These are phyloP conservation scores for Epistrophe eligans DNA, from an alignment of 2,888 invertebrate genomes.

Conservation along the genomic window DNA sequence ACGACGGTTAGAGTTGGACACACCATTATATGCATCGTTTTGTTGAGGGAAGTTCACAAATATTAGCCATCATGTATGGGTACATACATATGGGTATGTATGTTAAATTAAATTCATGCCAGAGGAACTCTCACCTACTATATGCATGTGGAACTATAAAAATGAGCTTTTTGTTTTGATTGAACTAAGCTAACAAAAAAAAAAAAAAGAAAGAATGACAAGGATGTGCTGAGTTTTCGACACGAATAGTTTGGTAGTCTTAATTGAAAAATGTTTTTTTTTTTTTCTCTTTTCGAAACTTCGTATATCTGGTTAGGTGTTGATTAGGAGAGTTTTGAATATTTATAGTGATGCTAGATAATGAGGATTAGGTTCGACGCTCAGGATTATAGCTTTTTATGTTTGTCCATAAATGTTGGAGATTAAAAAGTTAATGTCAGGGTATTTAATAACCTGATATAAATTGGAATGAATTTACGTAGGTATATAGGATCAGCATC, in stretches of 20 bases:
- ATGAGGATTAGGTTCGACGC: conserved; percentile 35
- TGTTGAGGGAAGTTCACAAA: conserved; percentile 56
- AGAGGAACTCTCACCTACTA: conserved; percentile 4
- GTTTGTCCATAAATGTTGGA: not conserved
- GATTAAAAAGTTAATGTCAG: conserved; percentile 16
- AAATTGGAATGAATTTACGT: not conserved
- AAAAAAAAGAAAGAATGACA: conserved; percentile 8
- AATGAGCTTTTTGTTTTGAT: conserved; percentile 55
- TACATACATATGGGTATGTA: too few species aligned
- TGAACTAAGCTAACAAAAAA: not conserved
- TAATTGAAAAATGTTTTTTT: conserved; percentile 22
- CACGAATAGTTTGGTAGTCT: conserved; percentile 23
- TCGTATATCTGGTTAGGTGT: conserved; percentile 51
- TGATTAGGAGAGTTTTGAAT: conserved; percentile 58
- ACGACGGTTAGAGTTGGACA: conserved; percentile 4
- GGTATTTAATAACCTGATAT: not conserved
- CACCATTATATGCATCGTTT: conserved; percentile 6
- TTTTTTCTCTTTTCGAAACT: not conserved
- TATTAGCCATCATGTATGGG: conserved; percentile 65
- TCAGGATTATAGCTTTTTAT: not conserved
- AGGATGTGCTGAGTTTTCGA: conserved; percentile 38
- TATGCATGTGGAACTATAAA: conserved; percentile 31
- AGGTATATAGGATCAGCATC: not conserved
- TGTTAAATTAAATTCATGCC: conserved; percentile 56
- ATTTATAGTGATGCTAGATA: conserved; percentile 26